Conservation (phyloP, 2,113 vertebrate species). For the Cichladusa arquata region DNA sequence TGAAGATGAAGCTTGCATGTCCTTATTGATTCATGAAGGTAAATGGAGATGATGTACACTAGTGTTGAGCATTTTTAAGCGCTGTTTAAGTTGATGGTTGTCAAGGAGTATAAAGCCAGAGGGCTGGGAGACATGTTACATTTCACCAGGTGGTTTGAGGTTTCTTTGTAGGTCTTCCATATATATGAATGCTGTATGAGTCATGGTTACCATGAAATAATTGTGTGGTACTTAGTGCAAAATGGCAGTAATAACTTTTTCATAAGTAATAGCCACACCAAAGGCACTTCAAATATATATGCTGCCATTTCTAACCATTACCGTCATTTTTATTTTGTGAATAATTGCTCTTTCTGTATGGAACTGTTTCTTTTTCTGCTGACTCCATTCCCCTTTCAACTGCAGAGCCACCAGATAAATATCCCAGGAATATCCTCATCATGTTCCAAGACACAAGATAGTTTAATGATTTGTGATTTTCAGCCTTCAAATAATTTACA, state of each 20-base stretch:
- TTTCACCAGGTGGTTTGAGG: background rate
- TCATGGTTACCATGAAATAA: background rate
- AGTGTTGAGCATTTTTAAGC: background rate
- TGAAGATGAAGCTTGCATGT: background rate
- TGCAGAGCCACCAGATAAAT: constrained; percentile 8
- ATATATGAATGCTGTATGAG: background rate
- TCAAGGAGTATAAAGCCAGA: background rate
- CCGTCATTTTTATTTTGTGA: background rate
- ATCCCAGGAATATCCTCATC: background rate
- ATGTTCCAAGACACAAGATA: background rate
- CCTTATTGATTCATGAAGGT: background rate
- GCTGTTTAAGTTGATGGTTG: background rate
- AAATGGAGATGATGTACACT: background rate
- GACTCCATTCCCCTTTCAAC: background rate
- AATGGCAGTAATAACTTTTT: background rate
- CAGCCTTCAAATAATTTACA: constrained; percentile 20
- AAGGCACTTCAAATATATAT: background rate
- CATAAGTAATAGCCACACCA: background rate
- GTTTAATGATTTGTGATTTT: constrained; percentile 38
- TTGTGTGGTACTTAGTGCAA: background rate
- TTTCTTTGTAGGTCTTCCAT: background rate
- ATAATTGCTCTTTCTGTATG: constrained; percentile 7
- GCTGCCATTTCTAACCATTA: background rate
- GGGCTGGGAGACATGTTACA: background rate
- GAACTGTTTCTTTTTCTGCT: background rate